Evolutionary conservation across 2,888 invertebrate species (phyloP).

Genomic region (Octodonta nipae): DNA sequence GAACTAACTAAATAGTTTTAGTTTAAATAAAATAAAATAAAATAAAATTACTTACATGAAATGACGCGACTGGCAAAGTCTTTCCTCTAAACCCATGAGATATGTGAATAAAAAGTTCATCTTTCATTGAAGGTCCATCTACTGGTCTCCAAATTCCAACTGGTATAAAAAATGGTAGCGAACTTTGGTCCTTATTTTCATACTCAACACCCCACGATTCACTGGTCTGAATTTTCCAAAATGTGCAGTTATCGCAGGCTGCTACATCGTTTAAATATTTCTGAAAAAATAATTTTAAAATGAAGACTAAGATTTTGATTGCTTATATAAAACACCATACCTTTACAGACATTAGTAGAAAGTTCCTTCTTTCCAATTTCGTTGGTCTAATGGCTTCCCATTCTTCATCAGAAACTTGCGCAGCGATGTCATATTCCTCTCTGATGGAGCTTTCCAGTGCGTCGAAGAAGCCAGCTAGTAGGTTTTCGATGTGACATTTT

Average conservation of each 20-base stretch:
- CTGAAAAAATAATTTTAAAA: conserved; percentile 26
- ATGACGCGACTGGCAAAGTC: conserved; percentile 57
- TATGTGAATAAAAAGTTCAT: conserved; percentile 67
- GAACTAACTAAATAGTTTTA: conserved; percentile 2
- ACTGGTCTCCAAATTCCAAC: conserved; percentile 65
- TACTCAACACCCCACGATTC: conserved; percentile 44
- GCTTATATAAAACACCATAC: no score
- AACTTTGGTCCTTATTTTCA: conserved; percentile 9
- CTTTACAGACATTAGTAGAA: conserved; percentile 52
- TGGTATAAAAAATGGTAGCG: conserved; percentile 25
- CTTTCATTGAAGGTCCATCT: conserved; percentile 51
- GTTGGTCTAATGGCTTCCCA: conserved; percentile 67
- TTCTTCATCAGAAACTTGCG: conserved; percentile 70
- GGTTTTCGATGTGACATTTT: conserved; percentile 54
- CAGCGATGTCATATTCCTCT: conserved; percentile 58
- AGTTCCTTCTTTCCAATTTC: conserved; percentile 50
- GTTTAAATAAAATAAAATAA: background rate
- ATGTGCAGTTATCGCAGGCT: conserved; percentile 42
- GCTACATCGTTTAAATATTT: conserved; percentile 28
- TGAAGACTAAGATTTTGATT: no score
- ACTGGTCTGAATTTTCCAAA: conserved; percentile 43
- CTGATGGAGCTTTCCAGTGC: conserved; percentile 54
- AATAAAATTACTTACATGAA: conserved; percentile 50
- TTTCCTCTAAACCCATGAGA: conserved; percentile 65
- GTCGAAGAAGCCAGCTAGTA: conserved; percentile 52